phyloP scores from a whole-genome alignment of 1,140 invertebrate species.

The Dendroctonus ponderosae region DNA sequence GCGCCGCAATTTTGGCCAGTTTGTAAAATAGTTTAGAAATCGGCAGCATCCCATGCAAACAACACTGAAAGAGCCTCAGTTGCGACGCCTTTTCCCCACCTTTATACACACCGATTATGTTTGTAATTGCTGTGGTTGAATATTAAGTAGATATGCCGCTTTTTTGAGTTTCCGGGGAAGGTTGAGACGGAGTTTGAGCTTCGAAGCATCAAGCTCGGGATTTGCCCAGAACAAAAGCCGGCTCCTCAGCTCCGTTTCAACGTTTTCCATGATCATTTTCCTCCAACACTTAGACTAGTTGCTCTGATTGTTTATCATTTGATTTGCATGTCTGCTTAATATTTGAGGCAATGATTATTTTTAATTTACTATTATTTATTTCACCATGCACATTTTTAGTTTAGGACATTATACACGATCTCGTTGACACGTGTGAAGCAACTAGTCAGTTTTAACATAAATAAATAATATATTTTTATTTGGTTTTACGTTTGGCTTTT shows the following conservation, averaged over 20 bases:
- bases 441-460: constrained; percentile 47
- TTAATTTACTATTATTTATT: constrained; percentile 38
- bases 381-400: constrained; percentile 22
- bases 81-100: neutral
- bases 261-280: constrained; percentile 12
- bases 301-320: constrained; percentile 40
- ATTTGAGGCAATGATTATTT: constrained; percentile 34
- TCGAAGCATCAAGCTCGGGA: too few species aligned
- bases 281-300: constrained; percentile 43
- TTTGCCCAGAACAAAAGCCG: too few species aligned
- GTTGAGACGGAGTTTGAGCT: too few species aligned
- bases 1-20: neutral
- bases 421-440: constrained; percentile 50
- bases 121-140: constrained; percentile 20
- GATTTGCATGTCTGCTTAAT: constrained; percentile 48
- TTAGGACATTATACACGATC: constrained; percentile 42
- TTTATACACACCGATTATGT: constrained; percentile 4
- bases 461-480: constrained; percentile 41
- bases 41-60: constrained; percentile 7
- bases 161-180: neutral
- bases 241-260: too few species aligned
- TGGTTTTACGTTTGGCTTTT: constrained; percentile 41
- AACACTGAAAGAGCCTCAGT: neutral
- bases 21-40: constrained; percentile 14
- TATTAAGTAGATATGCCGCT: constrained; percentile 48